These are phyloP conservation scores for Macroramphosus scolopax DNA, from an alignment of 2,797 vertebrate genomes.

Conservation along the genomic window DNA sequence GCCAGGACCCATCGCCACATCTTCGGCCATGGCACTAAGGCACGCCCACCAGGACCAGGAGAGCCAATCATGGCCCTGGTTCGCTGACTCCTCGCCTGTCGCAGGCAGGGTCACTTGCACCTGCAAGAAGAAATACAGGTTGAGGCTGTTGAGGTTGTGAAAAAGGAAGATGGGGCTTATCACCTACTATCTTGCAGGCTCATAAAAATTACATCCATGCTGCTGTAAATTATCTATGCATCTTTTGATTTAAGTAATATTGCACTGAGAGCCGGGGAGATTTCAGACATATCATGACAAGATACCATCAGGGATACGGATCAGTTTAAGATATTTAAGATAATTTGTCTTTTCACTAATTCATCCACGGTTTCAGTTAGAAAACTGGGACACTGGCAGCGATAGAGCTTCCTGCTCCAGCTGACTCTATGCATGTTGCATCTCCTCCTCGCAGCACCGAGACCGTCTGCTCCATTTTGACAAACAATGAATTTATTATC, in stretches of 20 bases:
- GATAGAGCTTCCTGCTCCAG: conserved; percentile 29
- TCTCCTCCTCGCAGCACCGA: conserved; percentile 45
- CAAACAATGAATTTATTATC: conserved; percentile 70
- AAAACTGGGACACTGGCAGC: conserved; percentile 33
- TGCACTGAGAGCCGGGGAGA: conserved; percentile 19
- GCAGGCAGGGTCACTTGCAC: conserved; percentile 78
- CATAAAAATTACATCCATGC: conserved; percentile 48
- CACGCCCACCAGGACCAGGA: conserved; percentile 83
- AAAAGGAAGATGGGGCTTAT: conserved; percentile 22
- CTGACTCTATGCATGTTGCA: conserved; percentile 56
- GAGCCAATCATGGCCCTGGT: conserved; percentile 77
- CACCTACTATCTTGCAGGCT: conserved; percentile 28
- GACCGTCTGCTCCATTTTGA: conserved; percentile 62
- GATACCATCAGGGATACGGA: conserved; percentile 31
- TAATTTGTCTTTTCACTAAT: conserved; percentile 58
- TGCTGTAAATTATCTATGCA: conserved; percentile 46
- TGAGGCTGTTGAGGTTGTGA: conserved; percentile 5
- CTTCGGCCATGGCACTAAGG: conserved; percentile 68
- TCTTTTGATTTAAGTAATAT: conserved; percentile 32
- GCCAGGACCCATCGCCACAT: conserved; percentile 72
- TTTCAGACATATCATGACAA: conserved; percentile 27
- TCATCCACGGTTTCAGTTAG: conserved; percentile 33
- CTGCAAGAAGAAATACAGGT: conserved; percentile 62
- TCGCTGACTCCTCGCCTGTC: conserved; percentile 73
- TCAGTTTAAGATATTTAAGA: conserved; percentile 42